phyloP scores from a whole-genome alignment of 2,113 vertebrate species.

The Cheirogaleus medius region DNA sequence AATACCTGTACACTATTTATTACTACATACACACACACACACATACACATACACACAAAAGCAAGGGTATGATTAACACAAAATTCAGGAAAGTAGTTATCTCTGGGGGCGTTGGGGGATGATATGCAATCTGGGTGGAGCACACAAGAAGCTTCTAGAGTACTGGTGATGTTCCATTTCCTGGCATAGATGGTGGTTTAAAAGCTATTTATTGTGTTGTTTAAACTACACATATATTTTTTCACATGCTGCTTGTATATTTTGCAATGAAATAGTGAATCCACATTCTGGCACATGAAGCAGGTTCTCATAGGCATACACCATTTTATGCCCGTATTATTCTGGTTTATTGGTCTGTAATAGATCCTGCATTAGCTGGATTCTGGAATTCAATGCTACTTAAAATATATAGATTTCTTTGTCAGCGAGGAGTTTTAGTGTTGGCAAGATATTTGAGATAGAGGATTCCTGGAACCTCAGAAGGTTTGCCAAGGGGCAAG shows the following conservation, averaged over 20 bases:
- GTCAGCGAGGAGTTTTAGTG: background rate
- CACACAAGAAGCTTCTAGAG: background rate
- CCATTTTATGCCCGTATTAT: background rate
- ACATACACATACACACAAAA: background rate
- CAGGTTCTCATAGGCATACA: background rate
- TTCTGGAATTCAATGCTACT: conserved; percentile 33
- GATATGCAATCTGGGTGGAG: rapidly evolving
- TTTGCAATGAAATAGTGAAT: background rate
- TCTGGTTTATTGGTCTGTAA: background rate
- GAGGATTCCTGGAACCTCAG: conserved; percentile 41
- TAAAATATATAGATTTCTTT: conserved; percentile 13
- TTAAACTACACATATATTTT: background rate
- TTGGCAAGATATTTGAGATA: background rate
- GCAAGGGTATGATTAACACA: background rate
- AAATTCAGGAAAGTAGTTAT: background rate
- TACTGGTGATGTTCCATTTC: background rate
- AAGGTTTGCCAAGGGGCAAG: background rate
- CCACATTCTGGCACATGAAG: background rate
- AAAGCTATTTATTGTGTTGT: background rate
- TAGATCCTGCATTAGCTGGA: background rate
- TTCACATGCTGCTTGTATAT: background rate
- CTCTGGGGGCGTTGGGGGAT: no score
- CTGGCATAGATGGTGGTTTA: background rate
- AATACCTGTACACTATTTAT: background rate
- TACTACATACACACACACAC: background rate